phyloP scores from a whole-genome alignment of 2,797 vertebrate genomes.

The Coendou prehensilis region DNA sequence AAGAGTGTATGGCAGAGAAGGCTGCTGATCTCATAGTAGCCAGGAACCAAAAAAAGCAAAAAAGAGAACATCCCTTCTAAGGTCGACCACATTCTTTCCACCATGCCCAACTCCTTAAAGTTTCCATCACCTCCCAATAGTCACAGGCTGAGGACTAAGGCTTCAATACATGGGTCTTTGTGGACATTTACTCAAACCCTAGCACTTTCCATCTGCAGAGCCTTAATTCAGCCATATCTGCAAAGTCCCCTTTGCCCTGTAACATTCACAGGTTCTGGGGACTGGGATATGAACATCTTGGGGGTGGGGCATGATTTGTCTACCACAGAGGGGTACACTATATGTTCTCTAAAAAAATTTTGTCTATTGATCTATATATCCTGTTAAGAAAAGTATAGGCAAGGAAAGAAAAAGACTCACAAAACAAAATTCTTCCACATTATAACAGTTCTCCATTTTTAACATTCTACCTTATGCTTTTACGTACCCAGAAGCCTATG shows the following conservation, averaged over 20 bases:
- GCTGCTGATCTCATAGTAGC: background rate
- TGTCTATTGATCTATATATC: background rate
- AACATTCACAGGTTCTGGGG: background rate
- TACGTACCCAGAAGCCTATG: constrained; percentile 6
- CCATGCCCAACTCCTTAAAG: background rate
- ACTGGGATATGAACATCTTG: background rate
- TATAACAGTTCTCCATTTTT: constrained; percentile 1
- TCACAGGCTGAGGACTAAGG: background rate
- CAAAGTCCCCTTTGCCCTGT: background rate
- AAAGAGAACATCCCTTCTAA: background rate
- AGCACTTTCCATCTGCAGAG: background rate
- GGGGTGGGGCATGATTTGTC: background rate
- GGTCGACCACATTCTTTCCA: background rate
- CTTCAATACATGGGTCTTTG: background rate
- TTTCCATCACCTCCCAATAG: background rate
- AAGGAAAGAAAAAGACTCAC: background rate
- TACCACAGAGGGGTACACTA: background rate
- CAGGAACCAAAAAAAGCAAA: background rate
- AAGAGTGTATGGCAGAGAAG: background rate
- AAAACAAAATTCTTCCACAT: background rate
- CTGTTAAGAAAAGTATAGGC: constrained; percentile 18
- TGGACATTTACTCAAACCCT: background rate
- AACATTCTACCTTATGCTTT: constrained; percentile 12
- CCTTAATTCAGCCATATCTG: background rate
- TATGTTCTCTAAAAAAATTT: background rate